phyloP scores from a whole-genome alignment of 1,140 invertebrate species.

The Samia ricini region DNA sequence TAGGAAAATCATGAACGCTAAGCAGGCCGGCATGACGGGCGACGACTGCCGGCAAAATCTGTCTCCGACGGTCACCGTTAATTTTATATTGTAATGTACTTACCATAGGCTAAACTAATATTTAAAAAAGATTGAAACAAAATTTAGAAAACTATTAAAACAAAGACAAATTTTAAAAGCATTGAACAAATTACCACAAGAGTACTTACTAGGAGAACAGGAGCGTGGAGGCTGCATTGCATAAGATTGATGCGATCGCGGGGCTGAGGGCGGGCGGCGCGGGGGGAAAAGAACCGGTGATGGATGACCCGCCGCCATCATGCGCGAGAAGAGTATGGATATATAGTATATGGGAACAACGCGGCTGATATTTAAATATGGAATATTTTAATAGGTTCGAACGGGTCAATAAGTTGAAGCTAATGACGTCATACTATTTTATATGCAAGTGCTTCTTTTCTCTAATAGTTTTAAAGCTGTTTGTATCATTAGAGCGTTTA shows the following conservation, averaged over 20 bases:
- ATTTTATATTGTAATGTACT: too few species aligned
- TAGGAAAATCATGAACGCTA: too few species aligned
- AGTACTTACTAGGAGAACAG: conserved; percentile 45
- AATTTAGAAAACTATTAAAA: too few species aligned
- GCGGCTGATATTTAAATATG: not conserved
- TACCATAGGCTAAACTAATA: too few species aligned
- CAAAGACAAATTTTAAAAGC: not conserved
- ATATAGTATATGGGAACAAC: not conserved
- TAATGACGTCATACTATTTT: conserved; percentile 3
- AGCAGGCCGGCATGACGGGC: too few species aligned
- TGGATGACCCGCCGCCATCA: conserved; percentile 35
- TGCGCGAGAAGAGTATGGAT: conserved; percentile 13
- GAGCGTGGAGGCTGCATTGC: conserved; percentile 38
- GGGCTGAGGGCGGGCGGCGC: conserved; percentile 24
- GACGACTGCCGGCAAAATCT: too few species aligned
- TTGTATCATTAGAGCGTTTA: too few species aligned
- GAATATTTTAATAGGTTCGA: not conserved
- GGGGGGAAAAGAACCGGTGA: conserved; percentile 20
- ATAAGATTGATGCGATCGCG: conserved; percentile 54
- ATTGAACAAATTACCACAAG: conserved; percentile 31
- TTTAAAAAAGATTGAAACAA: not conserved
- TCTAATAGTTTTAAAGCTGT: too few species aligned
- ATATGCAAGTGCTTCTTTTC: too few species aligned
- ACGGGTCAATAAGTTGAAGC: not conserved
- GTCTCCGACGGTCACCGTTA: too few species aligned